Evolutionary conservation across 2,888 invertebrate genomes (phyloP), one percentile per base, ranked within the genome.

Genomic region (Perithous albicinctus): DNA sequence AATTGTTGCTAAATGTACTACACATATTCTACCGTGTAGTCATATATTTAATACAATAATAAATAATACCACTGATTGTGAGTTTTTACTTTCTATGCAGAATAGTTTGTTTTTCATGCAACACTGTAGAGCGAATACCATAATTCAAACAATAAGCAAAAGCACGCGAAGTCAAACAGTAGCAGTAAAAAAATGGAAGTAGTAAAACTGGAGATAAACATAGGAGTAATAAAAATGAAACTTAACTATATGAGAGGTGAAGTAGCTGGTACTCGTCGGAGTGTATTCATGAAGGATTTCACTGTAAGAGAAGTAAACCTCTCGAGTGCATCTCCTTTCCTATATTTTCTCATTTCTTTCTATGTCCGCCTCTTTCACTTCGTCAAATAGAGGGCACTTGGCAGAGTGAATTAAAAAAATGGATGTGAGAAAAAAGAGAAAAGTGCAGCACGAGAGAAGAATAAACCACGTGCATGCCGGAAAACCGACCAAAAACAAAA

Each of bases 381-480:
- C 61, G 43, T 48, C 61, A 63, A 73, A 74, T 59, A 74, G 78
- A 43, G 23, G 56, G 67, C 64, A 81, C 78, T 81, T 64, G 32
- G 18, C 41, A 29, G 32, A 78, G 78, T 78, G 64, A 78, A 81
- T 81, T 59, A 51, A 78, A 73, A n/a, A 75, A 82, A 70, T 64
- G 59, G n/a, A 64, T 15, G 54, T 41, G 20, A 26, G 41, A 54
- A 18, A 10, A 64, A 54, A 6, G 7, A 72, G 46, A 51, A 4
- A 51, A n/a, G 15, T 15, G 32, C 48, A 23, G 38, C 26, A n/a
- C 12, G 54, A n/a, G 51, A 20, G 20, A 56, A 56, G 20, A 80
- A 80, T 67, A 59, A 79, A 41, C 8, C n/a, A n/a, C 59, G 29
- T 66, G 23, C 59, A 35, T 35, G n/a, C 15, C 1, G 10, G n/a